These are phyloP conservation scores for Campoletis raptor DNA, from an alignment of 2,888 invertebrate species.

Conservation along the genomic window DNA sequence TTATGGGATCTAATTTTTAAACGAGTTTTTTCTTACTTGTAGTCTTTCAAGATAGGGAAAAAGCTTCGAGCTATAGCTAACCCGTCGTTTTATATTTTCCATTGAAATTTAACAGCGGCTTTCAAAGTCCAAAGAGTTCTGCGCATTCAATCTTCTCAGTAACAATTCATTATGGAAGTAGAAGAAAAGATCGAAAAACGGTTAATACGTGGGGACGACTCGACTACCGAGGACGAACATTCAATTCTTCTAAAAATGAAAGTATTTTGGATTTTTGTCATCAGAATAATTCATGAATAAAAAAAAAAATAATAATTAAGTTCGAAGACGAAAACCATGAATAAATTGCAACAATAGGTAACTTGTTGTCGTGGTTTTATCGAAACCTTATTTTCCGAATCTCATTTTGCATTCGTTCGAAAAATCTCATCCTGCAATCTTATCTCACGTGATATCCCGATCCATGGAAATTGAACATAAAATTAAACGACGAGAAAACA, in stretches of 20 bases:
- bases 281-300: not conserved
- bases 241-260: not conserved
- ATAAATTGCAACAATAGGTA: not conserved
- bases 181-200: not conserved
- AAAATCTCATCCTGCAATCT: conserved; percentile 1
- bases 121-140: not conserved
- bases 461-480: not conserved
- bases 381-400: not conserved
- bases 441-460: not conserved
- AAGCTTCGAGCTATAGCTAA: not conserved
- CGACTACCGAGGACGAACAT: not conserved
- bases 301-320: too few relatives aligned
- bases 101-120: not conserved
- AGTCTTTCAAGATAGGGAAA: not conserved
- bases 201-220: not conserved
- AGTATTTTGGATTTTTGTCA: not conserved
- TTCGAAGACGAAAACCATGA: not conserved
- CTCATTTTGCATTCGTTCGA: not conserved
- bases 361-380: not conserved
- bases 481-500: not conserved
- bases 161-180: not conserved
- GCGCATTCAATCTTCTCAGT: not conserved
- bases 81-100: not conserved
- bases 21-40: not conserved
- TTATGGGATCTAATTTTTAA: not conserved